Evolutionary conservation across 1,140 invertebrate species (phyloP).

Genomic region (Caerostris darwini): DNA sequence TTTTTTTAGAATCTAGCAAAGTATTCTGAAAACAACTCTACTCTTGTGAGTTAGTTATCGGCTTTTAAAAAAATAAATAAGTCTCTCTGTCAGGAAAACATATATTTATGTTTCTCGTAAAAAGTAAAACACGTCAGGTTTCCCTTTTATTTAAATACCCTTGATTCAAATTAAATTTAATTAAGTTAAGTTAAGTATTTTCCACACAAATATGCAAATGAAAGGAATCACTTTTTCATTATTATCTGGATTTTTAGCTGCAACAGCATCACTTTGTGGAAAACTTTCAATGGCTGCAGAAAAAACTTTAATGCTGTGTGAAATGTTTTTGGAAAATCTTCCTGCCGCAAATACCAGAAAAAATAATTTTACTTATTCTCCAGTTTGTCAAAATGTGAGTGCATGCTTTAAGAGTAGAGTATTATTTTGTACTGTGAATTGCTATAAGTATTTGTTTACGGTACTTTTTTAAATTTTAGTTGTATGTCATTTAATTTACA

Average conservation of each 20-base stretch:
- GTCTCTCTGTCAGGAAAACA: too few species aligned
- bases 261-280: constrained; percentile 80
- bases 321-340: constrained; percentile 74
- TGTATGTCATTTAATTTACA: not conserved
- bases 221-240: constrained; percentile 80
- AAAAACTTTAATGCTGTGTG: constrained; percentile 80
- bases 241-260: constrained; percentile 80
- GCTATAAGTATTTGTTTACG: too few species aligned
- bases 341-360: constrained; percentile 53
- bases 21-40: not conserved
- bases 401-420: not conserved
- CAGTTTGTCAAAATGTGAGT: constrained; percentile 79
- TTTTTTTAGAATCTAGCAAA: not conserved
- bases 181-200: not conserved
- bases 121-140: not conserved
- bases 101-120: too few species aligned
- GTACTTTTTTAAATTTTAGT: not conserved
- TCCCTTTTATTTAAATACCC: not conserved
- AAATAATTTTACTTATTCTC: constrained; percentile 68
- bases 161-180: not conserved
- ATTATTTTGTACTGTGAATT: not conserved
- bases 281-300: constrained; percentile 81
- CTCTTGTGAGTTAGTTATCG: not conserved
- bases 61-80: too few species aligned
- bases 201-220: constrained; percentile 43